phyloP scores from a whole-genome alignment of 2,888 invertebrate genomes.

The Caenorhabditis sp. region DNA sequence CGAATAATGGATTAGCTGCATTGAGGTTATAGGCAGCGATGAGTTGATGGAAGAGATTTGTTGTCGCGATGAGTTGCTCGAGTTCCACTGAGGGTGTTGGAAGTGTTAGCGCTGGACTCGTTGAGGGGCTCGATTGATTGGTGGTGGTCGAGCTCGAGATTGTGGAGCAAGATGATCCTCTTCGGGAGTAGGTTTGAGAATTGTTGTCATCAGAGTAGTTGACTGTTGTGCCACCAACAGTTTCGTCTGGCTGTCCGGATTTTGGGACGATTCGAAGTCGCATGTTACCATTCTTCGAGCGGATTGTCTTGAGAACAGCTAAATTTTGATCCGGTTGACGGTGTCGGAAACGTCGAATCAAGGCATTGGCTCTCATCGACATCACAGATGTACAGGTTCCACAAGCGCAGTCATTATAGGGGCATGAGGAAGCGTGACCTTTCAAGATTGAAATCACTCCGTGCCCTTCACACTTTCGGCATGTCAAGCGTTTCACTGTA shows the following conservation, averaged over 20 bases:
- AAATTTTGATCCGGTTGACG: conserved; percentile 47
- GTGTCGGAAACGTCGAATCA: conserved; percentile 60
- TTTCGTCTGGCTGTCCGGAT: conserved; percentile 10
- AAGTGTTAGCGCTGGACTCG: neutral
- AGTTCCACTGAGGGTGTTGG: neutral
- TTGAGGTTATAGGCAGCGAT: neutral
- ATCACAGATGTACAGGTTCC: conserved; percentile 58
- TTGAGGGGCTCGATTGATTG: neutral
- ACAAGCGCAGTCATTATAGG: conserved; percentile 60
- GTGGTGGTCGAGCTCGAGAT: conserved; percentile 9
- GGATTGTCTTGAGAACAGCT: conserved; percentile 51
- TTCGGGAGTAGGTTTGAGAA: neutral
- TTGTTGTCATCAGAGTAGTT: conserved; percentile 27
- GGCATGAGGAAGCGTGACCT: conserved; percentile 62
- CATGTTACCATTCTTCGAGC: conserved; percentile 57
- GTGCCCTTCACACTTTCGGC: conserved; percentile 68
- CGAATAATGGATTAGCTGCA: neutral
- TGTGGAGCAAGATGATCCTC: conserved; percentile 22
- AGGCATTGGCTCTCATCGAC: conserved; percentile 59
- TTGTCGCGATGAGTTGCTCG: neutral
- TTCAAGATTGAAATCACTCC: conserved; percentile 56
- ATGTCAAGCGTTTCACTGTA: conserved; percentile 58
- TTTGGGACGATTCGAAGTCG: conserved; percentile 51
- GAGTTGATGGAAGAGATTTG: neutral
- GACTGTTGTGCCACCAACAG: conserved; percentile 22